Base-by-base conservation (phyloP, 2,797 vertebrate species). In the Anabacerthia variegaticeps region DNA sequence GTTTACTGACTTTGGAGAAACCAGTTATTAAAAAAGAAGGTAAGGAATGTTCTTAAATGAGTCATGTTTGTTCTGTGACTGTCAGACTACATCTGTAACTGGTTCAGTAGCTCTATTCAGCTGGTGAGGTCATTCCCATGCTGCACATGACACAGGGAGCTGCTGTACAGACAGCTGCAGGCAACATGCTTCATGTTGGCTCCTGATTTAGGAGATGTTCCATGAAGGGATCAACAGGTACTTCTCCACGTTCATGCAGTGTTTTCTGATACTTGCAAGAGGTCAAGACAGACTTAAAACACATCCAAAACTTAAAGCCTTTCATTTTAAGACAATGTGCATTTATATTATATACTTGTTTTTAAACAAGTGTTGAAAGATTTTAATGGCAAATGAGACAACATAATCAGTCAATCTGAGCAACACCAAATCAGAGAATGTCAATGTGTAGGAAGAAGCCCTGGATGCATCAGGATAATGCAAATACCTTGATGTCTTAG, bases 61-160 rank as follows among this genome's bases (percentile, higher is more conserved):
- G 69, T 96, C 93, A 92, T 63, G 84, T 93, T 96, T 95, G 83
- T 95, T 96, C 90, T 91, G 10, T 67, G 92, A 41, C 74, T 89
- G 94, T 91, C 94, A 93, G 55, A 43, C 67, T 95, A 46, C 92
- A 92, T 96, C 86, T 2, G 1, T 55, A 73, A 91, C 95, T 85
- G 96, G 95, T 91, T 91, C 84, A 88, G 89, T 94, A 73, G 77
- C 89, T 96, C 87, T 85, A 3, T 85, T 91, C 85, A 88, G 10
- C 63, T 52, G 39, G 17, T 76, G 89, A 97, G 80, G 59, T 88
- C 88, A 88, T 84, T 92, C 71, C 89, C 48, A 67, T 91, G 83
- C 79, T 75, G 66, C 85, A 62, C 72, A 83, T 67, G 82, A 55
- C 81, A 89, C 54, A 30, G 78, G 48, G 61, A 91, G 69, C 66